Evolutionary conservation across 2,888 invertebrate genomes (phyloP), one percentile per base, ranked within the genome.

Genomic region (Caenorhabditis macrosperma): DNA sequence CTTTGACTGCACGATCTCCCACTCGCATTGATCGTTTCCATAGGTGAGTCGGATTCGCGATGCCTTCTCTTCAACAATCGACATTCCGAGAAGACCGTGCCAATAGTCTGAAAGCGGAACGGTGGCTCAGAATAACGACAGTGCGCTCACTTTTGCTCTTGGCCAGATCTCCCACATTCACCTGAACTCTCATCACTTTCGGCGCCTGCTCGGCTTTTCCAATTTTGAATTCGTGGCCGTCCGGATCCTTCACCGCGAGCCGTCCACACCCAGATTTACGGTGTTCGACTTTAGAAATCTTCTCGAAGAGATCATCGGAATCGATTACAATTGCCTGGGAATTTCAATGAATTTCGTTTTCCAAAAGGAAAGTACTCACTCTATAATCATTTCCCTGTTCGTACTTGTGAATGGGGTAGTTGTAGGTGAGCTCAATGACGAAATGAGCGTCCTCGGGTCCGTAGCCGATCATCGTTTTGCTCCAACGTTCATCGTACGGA

Each of bases 381-480:
- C 82, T 66, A 90, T 96, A 96, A 92, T 97, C 97, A 92, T 97
- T 97, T 57, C 97, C 97, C 86, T 93, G 92, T 86, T 95, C 94
- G 90, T 99, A 98, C 60, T 93, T 92, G 82, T 94, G 94, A 24
- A 98, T 94, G 24, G 96, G 96, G 91, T 99, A 99, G 91, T 99
- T 99, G 91, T 98, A 99, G 12, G 98, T 98, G 52, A 99, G 93
- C 91, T 99, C 98, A 24, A 97, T 93, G 0, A 96, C 98, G 92
- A 98, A 99, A 92, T 98, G 95, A 64, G 93, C 93, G 87, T 96
- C 95, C 92, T 99, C 99, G 0, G 95, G 94, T 0, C 98, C 98
- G 92, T 97, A 99, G 1, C 98, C 99, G 54, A 98, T 93, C 98
- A 99, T 99, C 0, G 98, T 97, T 92, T 99, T 99, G 91, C 97